These are phyloP conservation scores for Andrena flavipes DNA, from an alignment of 2,888 invertebrate genomes.

Conservation along the genomic window DNA sequence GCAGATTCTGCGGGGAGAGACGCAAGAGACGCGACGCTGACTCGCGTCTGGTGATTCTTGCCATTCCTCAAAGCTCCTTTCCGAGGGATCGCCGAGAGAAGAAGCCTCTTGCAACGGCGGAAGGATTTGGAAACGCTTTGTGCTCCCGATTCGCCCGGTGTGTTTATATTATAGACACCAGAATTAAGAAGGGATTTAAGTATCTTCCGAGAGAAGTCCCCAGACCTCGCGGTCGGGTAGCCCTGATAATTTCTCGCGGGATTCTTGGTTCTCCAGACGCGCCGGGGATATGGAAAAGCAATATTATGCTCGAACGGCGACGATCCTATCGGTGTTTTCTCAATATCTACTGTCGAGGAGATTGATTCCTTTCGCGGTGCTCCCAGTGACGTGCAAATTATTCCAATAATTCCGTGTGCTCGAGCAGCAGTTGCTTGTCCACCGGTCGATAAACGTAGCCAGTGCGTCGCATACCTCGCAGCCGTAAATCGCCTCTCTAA, in stretches of 20 bases:
- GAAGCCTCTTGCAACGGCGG: background rate
- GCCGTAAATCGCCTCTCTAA: constrained; percentile 26
- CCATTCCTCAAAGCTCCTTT: constrained; percentile 4
- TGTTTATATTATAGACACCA: background rate
- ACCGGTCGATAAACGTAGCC: constrained; percentile 67
- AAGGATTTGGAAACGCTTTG: background rate
- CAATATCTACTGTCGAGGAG: constrained; percentile 39
- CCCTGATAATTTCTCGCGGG: too few species aligned
- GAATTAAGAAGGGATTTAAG: constrained; percentile 2
- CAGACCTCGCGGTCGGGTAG: too few species aligned
- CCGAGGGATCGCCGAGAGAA: background rate
- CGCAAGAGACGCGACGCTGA: background rate
- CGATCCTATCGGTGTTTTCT: constrained; percentile 3
- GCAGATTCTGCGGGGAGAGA: background rate
- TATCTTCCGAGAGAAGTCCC: background rate
- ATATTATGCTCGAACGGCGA: background rate
- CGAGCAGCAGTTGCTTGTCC: constrained; percentile 53
- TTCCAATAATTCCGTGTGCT: constrained; percentile 43
- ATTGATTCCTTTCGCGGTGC: constrained; percentile 29
- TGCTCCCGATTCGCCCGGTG: background rate
- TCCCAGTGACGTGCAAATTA: constrained; percentile 49
- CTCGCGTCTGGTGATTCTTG: background rate
- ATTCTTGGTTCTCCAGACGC: too few species aligned
- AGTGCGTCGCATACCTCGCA: constrained; percentile 15
- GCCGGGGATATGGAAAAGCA: background rate